phyloP scores from a whole-genome alignment of 1,140 invertebrate genomes.

The Battus philenor region DNA sequence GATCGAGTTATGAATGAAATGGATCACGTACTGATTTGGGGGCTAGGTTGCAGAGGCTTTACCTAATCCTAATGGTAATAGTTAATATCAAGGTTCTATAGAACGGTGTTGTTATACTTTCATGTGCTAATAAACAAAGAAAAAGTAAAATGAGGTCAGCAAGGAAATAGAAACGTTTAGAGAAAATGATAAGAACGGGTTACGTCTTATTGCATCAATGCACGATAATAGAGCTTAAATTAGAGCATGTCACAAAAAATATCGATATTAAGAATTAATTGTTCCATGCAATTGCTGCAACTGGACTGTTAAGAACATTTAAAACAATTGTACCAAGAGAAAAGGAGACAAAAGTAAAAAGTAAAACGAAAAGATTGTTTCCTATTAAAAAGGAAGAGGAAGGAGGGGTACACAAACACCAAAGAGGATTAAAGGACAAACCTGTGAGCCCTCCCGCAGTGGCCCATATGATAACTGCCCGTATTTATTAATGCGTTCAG shows the following conservation, averaged over 20 bases:
- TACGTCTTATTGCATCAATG: slow-evolving; percentile 50
- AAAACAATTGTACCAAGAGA: slow-evolving; percentile 26
- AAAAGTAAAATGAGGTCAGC: slow-evolving; percentile 36
- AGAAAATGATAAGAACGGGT: slow-evolving; percentile 46
- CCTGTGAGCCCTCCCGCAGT: slow-evolving; percentile 75
- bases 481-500: slow-evolving; percentile 76
- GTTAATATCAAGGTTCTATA: slow-evolving; percentile 22
- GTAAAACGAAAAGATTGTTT: slow-evolving; percentile 24
- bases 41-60: slow-evolving; percentile 60
- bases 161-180: slow-evolving; percentile 38
- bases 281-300: slow-evolving; percentile 45
- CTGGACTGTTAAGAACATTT: slow-evolving; percentile 26
- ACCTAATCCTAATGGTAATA: slow-evolving; percentile 26
- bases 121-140: slow-evolving; percentile 74
- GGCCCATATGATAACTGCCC: slow-evolving; percentile 75
- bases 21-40: slow-evolving; percentile 23
- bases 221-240: slow-evolving; percentile 23
- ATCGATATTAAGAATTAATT: slow-evolving; percentile 4
- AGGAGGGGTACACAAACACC: slow-evolving; percentile 71
- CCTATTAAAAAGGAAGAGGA: slow-evolving; percentile 49
- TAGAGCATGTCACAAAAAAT: no score
- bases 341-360: slow-evolving; percentile 30
- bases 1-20: slow-evolving; percentile 41
- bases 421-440: slow-evolving; percentile 72
- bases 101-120: slow-evolving; percentile 52